Evolutionary conservation across 2,888 invertebrate species (phyloP).

Genomic region (Pterostichus madidus): DNA sequence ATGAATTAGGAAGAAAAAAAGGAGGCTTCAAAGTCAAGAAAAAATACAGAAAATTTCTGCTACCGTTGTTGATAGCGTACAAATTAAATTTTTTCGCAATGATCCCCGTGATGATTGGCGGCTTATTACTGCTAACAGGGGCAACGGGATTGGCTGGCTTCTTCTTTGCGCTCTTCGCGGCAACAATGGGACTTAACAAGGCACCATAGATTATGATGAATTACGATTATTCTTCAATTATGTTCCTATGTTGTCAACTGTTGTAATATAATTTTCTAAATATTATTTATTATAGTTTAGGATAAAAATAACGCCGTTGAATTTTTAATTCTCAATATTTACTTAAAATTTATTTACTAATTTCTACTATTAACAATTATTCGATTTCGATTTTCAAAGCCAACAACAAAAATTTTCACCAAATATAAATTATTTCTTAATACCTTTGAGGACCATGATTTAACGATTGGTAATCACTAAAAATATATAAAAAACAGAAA

Average conservation of each 20-base stretch:
- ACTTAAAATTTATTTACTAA: too few species aligned
- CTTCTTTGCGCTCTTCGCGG: slow-evolving; percentile 92
- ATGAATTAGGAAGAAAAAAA: slow-evolving; percentile 69
- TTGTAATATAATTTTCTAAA: slow-evolving; percentile 40
- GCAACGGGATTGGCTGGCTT: slow-evolving; percentile 91
- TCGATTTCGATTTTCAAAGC: too few species aligned
- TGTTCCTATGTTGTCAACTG: slow-evolving; percentile 38
- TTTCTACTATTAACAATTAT: too few species aligned
- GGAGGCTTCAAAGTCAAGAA: slow-evolving; percentile 78
- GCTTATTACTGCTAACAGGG: slow-evolving; percentile 85
- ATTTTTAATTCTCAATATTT: not conserved
- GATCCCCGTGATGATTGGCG: slow-evolving; percentile 87
- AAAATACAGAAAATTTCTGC: slow-evolving; percentile 84
- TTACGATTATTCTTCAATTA: slow-evolving; percentile 7
- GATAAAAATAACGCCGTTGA: not conserved
- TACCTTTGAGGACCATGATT: too few species aligned
- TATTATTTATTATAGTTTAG: not conserved
- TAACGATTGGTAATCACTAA: too few species aligned
- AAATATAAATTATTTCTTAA: too few species aligned
- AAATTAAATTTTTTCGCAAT: slow-evolving; percentile 90
- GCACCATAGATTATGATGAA: slow-evolving; percentile 68
- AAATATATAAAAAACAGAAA: too few species aligned
- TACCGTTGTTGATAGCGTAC: slow-evolving; percentile 89
- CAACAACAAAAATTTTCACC: too few species aligned
- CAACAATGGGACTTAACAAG: slow-evolving; percentile 87